These are phyloP conservation scores for Escarpia spicata DNA, from an alignment of 2,888 invertebrate genomes.

Conservation along the genomic window DNA sequence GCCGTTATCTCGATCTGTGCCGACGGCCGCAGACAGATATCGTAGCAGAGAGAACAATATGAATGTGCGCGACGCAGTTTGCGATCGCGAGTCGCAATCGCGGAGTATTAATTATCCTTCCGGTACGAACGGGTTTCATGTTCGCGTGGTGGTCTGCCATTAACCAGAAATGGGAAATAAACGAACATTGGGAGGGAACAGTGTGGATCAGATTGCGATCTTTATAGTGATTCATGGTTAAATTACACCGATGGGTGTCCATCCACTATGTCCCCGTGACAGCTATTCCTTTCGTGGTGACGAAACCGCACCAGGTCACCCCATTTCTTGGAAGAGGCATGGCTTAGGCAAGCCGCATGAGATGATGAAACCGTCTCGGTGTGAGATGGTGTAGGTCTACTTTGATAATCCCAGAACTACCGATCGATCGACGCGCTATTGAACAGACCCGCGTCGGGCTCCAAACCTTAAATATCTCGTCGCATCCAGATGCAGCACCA, in stretches of 20 bases:
- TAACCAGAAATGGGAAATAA: neutral
- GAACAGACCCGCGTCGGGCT: neutral
- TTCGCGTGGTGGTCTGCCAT: neutral
- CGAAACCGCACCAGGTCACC: neutral
- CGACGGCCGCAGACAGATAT: neutral
- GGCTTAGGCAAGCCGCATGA: neutral
- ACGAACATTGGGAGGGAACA: neutral
- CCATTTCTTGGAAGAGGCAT: neutral
- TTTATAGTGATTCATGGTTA: neutral
- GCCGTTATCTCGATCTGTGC: neutral
- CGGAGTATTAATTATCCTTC: neutral
- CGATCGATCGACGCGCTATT: neutral
- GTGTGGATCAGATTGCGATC: neutral
- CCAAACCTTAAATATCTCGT: neutral
- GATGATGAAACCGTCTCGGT: neutral
- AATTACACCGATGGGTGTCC: neutral
- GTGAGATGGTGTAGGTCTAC: neutral
- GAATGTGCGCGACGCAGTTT: neutral
- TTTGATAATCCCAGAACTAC: neutral
- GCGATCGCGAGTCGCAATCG: neutral
- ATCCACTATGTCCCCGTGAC: neutral
- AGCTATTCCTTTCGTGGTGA: neutral
- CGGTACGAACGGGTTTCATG: neutral
- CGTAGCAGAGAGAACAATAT: neutral
- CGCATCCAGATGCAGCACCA: neutral